Conservation (phyloP, 2,113 vertebrate species). For the Empidonax traillii region DNA sequence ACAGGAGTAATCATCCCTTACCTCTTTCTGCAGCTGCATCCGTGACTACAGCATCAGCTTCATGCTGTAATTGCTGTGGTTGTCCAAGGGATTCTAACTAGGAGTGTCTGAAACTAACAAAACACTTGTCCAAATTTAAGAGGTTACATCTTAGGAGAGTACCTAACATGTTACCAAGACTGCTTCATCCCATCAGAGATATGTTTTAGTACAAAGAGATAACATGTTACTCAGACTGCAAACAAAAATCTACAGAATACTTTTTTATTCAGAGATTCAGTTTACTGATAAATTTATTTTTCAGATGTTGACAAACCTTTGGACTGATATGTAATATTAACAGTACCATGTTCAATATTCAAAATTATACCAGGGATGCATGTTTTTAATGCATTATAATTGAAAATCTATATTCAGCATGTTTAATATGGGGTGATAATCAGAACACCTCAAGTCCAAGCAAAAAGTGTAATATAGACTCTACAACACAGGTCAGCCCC, state of each 20-base stretch:
- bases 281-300: background rate
- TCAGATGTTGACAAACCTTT: background rate
- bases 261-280: background rate
- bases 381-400: background rate
- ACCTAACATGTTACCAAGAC: background rate
- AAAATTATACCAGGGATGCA: background rate
- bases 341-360: background rate
- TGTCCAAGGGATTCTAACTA: background rate
- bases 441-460: background rate
- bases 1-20: background rate
- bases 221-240: background rate
- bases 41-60: background rate
- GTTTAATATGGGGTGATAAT: background rate
- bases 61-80: background rate
- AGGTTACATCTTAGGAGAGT: background rate
- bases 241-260: background rate
- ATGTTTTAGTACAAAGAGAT: background rate
- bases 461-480: background rate
- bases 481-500: background rate
- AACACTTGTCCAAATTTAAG: background rate
- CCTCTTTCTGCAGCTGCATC: background rate
- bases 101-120: background rate
- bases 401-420: background rate
- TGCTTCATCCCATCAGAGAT: background rate
- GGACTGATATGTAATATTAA: background rate